phyloP scores from a whole-genome alignment of 2,888 invertebrate species.

The Ichneumoninae sp. region DNA sequence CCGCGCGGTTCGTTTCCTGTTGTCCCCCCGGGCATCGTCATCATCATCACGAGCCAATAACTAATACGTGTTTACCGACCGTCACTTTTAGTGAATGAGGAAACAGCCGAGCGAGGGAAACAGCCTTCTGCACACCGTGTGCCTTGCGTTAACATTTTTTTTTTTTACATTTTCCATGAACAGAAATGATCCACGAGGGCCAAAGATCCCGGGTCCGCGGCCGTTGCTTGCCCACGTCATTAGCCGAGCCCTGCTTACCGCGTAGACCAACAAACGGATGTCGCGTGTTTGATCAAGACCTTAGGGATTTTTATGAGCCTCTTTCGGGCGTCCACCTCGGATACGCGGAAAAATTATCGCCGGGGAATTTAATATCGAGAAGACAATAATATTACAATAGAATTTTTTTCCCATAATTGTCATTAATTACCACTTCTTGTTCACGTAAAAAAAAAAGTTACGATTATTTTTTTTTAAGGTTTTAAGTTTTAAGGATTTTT shows the following conservation, averaged over 20 bases:
- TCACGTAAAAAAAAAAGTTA: no score
- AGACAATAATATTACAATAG: neutral
- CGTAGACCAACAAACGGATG: conserved; percentile 74
- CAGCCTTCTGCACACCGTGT: conserved; percentile 13
- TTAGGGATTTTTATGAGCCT: conserved; percentile 75
- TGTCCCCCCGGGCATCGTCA: neutral
- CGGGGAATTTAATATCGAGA: neutral
- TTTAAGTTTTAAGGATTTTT: neutral
- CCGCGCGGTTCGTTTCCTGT: conserved; percentile 6
- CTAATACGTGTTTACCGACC: conserved; percentile 57
- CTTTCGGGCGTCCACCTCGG: conserved; percentile 65
- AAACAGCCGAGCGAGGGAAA: conserved; percentile 24
- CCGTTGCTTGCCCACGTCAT: conserved; percentile 72
- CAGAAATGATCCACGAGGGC: conserved; percentile 34
- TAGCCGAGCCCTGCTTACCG: conserved; percentile 73
- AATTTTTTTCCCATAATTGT: no score
- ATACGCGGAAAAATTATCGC: conserved; percentile 39
- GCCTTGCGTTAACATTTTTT: conserved; percentile 58
- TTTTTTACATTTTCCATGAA: conserved; percentile 60
- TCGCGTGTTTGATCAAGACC: conserved; percentile 77
- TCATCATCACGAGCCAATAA: conserved; percentile 47
- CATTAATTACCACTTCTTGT: no score
- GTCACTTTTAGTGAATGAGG: conserved; percentile 35
- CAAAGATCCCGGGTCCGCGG: conserved; percentile 36
- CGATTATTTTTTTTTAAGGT: no score